A percentile compares a stretch with the other conserved stretches of the same genome.
These are phyloP conservation scores for Neogobius melanostomus DNA, from an alignment of 2,113 vertebrate genomes.

Conservation along the genomic window DNA sequence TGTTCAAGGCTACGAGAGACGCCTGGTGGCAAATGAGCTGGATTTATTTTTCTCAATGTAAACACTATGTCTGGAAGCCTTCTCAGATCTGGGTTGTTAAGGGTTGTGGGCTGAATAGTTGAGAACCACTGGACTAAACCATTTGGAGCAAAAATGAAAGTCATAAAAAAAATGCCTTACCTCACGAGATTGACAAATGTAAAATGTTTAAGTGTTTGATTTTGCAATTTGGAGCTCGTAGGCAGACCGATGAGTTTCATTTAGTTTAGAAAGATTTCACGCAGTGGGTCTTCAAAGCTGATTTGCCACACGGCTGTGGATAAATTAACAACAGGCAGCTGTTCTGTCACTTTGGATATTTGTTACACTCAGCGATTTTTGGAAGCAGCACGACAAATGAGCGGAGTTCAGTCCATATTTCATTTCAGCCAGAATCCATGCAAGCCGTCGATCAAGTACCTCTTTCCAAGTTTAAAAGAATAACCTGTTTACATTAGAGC, in stretches of 20 bases:
- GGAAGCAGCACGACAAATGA: constrained; percentile 40
- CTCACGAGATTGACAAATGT: not conserved
- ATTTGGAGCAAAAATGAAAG: too few species aligned
- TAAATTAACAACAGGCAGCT: constrained; percentile 51
- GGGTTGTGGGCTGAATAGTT: too few species aligned
- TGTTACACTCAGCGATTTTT: constrained; percentile 21
- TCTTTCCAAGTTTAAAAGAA: not conserved
- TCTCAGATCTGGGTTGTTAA: too few species aligned
- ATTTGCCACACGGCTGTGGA: constrained; percentile 25
- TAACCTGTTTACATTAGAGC: too few species aligned
- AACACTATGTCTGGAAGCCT: too few species aligned
- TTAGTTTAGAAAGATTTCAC: constrained; percentile 26
- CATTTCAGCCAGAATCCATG: not conserved
- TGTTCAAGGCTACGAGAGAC: not conserved
- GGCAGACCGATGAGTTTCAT: constrained; percentile 1
- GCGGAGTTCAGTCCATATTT: constrained; percentile 33
- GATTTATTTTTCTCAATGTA: not conserved
- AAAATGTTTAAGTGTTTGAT: not conserved
- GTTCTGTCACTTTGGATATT: constrained; percentile 47
- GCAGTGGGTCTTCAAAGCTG: constrained; percentile 41
- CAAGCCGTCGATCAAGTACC: not conserved
- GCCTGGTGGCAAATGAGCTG: not conserved
- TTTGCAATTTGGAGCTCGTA: not conserved
- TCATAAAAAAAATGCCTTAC: too few species aligned
- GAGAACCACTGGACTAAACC: too few species aligned